Base-by-base conservation (phyloP, 1,140 invertebrate species). In the Pseudomyrmex flavicornis region DNA sequence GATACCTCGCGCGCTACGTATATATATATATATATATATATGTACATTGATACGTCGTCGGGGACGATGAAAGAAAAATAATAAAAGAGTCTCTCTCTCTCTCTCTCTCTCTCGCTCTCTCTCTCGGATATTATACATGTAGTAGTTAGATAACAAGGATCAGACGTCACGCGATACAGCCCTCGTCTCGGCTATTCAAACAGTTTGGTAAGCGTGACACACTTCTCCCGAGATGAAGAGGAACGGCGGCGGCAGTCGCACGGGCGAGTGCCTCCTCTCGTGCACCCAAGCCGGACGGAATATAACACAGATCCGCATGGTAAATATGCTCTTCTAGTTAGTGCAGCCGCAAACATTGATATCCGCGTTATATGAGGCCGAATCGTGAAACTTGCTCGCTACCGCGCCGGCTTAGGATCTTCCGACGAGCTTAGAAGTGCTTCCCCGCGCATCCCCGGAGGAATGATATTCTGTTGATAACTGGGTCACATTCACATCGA, bases 301-400 rank as follows among this genome's bases (percentile, higher is more conserved):
- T 90, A 88, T 88, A 91, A 88, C 75, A 66, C 73, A 86, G 85
- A 92, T 92, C 86, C 86, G 83, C 79, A 86, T 65, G 82, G 86
- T 87, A 93, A 93, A 92, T 93, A 93, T 90, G 88, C 91, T 85
- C 82, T 88, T 44, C 86, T 91, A 88, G 91, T 93, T 92, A 91
- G 91, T 85, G 85, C 83, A 82, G 82, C 85, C 84, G 88, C 91
- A 91, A 92, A 92, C 91, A 92, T 91, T 89, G 91, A 90, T 90
- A 89, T 85, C 85, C 69, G 56, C 62, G 73, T 86, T 89, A 87
- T 90, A 89, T 75, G 73, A 80, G 59, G 70, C 54, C 82, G 61
- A 80, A 48, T 80, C 76, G 76, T 48, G 65, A 44, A 79, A 79
- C 35, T 35, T 35, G 35, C 35, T 9, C 35, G 62, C 52, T 50